Evolutionary conservation across 1,140 invertebrate genomes (phyloP).

Genomic region (Berghia stephanieae): DNA sequence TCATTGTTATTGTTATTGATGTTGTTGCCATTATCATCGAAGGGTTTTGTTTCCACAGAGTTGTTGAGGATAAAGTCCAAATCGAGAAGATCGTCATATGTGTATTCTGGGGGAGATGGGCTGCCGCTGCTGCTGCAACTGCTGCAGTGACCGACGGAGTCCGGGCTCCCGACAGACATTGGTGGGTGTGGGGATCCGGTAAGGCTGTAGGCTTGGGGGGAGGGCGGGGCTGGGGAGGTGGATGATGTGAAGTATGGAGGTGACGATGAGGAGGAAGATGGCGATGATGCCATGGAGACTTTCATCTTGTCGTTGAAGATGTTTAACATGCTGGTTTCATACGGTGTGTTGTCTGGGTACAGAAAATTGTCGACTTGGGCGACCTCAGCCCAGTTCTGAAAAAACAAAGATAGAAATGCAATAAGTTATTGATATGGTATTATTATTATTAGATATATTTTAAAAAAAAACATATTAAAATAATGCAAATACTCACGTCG

Average conservation of each 20-base stretch:
- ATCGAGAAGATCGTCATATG: conserved; percentile 62
- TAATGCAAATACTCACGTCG: neutral
- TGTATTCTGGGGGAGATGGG: conserved; percentile 17
- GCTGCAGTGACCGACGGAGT: conserved; percentile 27
- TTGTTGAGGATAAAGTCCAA: conserved; percentile 65
- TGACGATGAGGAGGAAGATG: conserved; percentile 26
- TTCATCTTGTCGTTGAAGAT: conserved; percentile 32
- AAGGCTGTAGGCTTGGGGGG: neutral
- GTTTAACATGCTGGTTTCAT: conserved; percentile 56
- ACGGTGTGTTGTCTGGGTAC: conserved; percentile 55
- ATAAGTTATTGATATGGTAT: no score
- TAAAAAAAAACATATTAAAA: neutral
- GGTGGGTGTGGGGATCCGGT: conserved; percentile 1
- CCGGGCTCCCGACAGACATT: neutral
- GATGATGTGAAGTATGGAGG: conserved; percentile 12
- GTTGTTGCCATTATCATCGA: conserved; percentile 46
- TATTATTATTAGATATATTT: no score
- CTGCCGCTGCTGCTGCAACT: conserved; percentile 17
- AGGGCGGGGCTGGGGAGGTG: neutral
- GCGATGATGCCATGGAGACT: conserved; percentile 15
- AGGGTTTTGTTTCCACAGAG: conserved; percentile 45
- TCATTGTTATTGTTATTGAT: no score
- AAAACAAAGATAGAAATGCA: no score
- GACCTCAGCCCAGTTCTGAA: conserved; percentile 24
- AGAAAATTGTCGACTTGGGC: conserved; percentile 25